These are phyloP conservation scores for Metellina segmentata DNA, from an alignment of 2,888 invertebrate species.

Conservation along the genomic window DNA sequence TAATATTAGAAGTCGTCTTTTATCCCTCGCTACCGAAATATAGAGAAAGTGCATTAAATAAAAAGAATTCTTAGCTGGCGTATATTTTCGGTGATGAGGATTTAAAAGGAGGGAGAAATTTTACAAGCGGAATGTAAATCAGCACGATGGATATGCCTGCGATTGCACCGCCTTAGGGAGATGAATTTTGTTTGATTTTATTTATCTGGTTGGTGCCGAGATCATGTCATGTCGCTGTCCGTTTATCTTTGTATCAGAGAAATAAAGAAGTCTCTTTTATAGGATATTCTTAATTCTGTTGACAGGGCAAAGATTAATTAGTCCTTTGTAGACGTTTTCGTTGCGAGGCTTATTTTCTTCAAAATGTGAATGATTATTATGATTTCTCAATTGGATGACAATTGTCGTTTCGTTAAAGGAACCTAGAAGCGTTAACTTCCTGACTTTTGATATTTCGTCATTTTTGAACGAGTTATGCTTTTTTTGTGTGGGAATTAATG, in stretches of 20 bases:
- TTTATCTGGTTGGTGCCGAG: neutral
- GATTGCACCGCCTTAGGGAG: neutral
- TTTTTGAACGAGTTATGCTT: neutral
- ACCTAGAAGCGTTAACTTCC: neutral
- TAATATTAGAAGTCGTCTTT: slow-evolving; percentile 10
- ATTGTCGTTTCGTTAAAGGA: neutral
- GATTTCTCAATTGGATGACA: neutral
- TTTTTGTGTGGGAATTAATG: too few species aligned
- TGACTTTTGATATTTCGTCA: neutral
- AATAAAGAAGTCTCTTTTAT: neutral
- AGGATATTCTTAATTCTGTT: neutral
- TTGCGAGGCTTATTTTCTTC: neutral
- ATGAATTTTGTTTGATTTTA: neutral
- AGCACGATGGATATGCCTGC: neutral
- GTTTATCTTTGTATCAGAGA: neutral
- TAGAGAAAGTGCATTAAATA: neutral
- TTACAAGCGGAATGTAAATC: slow-evolving; percentile 32
- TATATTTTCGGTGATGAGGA: neutral
- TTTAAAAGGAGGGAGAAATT: neutral
- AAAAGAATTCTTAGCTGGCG: neutral
- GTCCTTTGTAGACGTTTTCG: neutral
- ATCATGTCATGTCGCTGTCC: neutral
- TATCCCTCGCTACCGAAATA: neutral
- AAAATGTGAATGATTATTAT: neutral
- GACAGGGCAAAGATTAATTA: neutral